Evolutionary conservation across 2,888 invertebrate species (phyloP).

Genomic region (Sturmia bella): DNA sequence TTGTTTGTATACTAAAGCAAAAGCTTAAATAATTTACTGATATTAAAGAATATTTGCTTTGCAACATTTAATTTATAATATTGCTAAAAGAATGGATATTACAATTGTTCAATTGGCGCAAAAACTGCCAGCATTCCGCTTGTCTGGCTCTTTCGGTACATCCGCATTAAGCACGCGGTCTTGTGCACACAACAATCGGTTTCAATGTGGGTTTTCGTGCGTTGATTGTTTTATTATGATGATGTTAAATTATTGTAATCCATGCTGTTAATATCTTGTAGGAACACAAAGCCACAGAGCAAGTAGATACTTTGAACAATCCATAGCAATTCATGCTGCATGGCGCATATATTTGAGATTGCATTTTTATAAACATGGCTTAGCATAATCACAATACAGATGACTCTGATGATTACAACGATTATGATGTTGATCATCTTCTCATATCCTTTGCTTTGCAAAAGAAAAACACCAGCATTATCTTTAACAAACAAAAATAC

Average conservation of each 20-base stretch:
- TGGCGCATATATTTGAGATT: too few relatives aligned
- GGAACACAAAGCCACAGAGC: conserved; percentile 8
- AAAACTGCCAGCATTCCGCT: too few relatives aligned
- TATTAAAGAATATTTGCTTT: too few relatives aligned
- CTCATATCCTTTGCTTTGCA: conserved; percentile 67
- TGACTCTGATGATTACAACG: conserved; percentile 35
- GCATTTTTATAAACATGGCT: conserved; percentile 11
- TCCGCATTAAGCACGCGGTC: too few relatives aligned
- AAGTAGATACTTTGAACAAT: not conserved
- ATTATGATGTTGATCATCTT: conserved; percentile 71
- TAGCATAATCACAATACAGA: conserved; percentile 32
- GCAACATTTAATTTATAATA: too few relatives aligned
- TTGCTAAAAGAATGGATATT: too few relatives aligned
- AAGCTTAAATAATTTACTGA: too few relatives aligned
- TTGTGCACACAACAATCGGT: not conserved
- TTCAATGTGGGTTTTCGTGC: conserved; percentile 72
- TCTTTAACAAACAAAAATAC: conserved; percentile 67
- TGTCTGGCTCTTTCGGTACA: too few relatives aligned
- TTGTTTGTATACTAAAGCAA: too few relatives aligned
- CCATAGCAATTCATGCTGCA: too few relatives aligned
- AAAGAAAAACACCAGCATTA: conserved; percentile 55
- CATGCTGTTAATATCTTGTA: conserved; percentile 75
- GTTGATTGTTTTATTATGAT: conserved; percentile 81
- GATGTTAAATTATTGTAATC: conserved; percentile 81
- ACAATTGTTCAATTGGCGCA: too few relatives aligned